Conservation (phyloP, 2,797 vertebrate genomes). For the Intellagama lesueurii region DNA sequence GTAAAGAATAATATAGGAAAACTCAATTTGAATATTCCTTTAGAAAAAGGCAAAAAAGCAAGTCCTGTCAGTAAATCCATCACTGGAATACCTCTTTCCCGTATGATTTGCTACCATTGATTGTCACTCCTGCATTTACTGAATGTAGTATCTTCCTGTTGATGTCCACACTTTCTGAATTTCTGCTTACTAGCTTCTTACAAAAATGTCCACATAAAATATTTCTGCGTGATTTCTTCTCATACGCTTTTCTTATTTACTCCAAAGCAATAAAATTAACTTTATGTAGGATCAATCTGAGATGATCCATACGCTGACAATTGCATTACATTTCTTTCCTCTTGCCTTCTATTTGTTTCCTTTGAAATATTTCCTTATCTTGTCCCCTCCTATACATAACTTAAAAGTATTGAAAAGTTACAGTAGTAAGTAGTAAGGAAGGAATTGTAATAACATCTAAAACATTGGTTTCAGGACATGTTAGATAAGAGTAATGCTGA, state of each 20-base stretch:
- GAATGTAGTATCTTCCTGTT: not conserved
- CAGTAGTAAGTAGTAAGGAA: not conserved
- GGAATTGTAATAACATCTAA: conserved; percentile 1
- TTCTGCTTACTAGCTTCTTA: conserved; percentile 62
- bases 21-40: conserved; percentile 3
- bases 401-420: conserved; percentile 10
- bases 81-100: conserved; percentile 24
- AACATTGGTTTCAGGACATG: not conserved
- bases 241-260: conserved; percentile 42
- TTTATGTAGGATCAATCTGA: conserved; percentile 52
- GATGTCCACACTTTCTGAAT: conserved; percentile 33
- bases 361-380: conserved; percentile 49
- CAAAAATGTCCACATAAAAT: conserved; percentile 51
- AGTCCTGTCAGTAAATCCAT: conserved; percentile 26
- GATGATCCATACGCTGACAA: conserved; percentile 45
- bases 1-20: conserved; percentile 14
- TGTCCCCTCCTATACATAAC: conserved; percentile 17
- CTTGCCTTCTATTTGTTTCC: conserved; percentile 45
- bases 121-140: conserved; percentile 25
- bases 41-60: conserved; percentile 2
- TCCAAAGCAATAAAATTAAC: conserved; percentile 44
- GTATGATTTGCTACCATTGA: conserved; percentile 47
- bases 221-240: conserved; percentile 41
- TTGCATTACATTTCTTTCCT: conserved; percentile 37
- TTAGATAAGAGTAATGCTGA: accelerated